phyloP scores from a whole-genome alignment of 2,888 invertebrate species.

The Eumerus sabulonum region DNA sequence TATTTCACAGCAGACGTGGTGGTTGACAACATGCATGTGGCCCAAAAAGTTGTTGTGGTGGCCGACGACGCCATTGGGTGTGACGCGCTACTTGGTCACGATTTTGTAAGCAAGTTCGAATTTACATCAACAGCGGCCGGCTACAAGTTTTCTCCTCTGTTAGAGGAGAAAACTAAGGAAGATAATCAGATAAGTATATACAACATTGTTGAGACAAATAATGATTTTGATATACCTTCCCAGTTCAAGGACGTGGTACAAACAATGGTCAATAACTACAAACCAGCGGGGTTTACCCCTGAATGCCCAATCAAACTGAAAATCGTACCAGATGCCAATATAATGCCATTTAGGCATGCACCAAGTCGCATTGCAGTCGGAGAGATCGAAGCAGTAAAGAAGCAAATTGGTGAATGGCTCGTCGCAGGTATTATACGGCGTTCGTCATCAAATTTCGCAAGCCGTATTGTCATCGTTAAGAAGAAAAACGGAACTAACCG shows the following conservation, averaged over 20 bases:
- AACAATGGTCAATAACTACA: conserved; percentile 23
- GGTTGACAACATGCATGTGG: conserved; percentile 29
- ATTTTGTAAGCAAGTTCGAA: conserved; percentile 28
- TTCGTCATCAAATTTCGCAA: conserved; percentile 1
- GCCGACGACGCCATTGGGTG: conserved; percentile 30
- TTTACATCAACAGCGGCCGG: conserved; percentile 19
- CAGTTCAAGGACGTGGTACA: conserved; percentile 25
- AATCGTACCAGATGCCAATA: background rate
- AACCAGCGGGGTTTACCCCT: background rate
- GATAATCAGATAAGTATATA: conserved; percentile 29
- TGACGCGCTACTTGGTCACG: conserved; percentile 37
- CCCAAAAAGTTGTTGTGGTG: conserved; percentile 33
- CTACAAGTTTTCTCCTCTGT: conserved; percentile 28
- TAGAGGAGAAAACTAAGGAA: conserved; percentile 10
- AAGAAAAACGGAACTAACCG: conserved; percentile 6
- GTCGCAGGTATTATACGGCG: background rate
- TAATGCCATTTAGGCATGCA: conserved; percentile 8
- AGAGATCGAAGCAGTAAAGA: conserved; percentile 1
- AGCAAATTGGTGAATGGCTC: background rate
- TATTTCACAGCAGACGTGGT: conserved; percentile 30
- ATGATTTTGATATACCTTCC: conserved; percentile 19
- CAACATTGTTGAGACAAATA: conserved; percentile 24
- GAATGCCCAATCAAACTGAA: too few relatives aligned
- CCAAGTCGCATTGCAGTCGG: conserved; percentile 11
- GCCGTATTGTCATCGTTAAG: conserved; percentile 1